Conservation (phyloP, 2,797 vertebrate species). For the Ctenochaetus hawaiiensis region DNA sequence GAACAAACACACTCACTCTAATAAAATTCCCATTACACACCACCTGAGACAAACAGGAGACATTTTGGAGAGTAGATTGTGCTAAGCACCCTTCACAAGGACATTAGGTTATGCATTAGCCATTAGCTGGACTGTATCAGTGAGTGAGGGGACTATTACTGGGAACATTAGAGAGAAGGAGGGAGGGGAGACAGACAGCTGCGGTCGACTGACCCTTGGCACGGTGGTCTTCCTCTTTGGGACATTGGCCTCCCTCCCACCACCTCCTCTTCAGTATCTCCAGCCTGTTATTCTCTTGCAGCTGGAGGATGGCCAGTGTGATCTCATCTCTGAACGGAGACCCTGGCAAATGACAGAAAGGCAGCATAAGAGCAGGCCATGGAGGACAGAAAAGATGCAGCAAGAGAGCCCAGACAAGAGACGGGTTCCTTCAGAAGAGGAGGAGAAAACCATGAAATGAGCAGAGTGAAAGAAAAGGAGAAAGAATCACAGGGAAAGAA, state of each 20-base stretch:
- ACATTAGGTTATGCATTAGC: slow-evolving; percentile 71
- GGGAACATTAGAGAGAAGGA: slow-evolving; percentile 67
- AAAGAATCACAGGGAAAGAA: slow-evolving; percentile 24
- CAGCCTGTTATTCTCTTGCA: slow-evolving; percentile 94
- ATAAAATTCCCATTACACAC: slow-evolving; percentile 63
- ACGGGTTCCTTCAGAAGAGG: slow-evolving; percentile 29
- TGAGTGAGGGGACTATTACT: slow-evolving; percentile 64
- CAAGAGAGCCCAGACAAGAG: slow-evolving; percentile 24
- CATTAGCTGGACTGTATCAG: slow-evolving; percentile 69
- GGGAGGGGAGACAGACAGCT: slow-evolving; percentile 53
- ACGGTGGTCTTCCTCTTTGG: slow-evolving; percentile 93
- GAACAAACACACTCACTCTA: slow-evolving; percentile 35
- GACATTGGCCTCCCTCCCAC: slow-evolving; percentile 95
- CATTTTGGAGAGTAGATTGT: slow-evolving; percentile 67
- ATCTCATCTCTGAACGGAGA: slow-evolving; percentile 95
- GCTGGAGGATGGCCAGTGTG: slow-evolving; percentile 93
- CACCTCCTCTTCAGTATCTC: slow-evolving; percentile 95
- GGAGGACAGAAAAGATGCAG: slow-evolving; percentile 21
- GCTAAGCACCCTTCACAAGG: slow-evolving; percentile 72
- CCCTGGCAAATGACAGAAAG: slow-evolving; percentile 79
- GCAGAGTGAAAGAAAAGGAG: slow-evolving; percentile 7
- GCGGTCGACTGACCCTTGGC: slow-evolving; percentile 89
- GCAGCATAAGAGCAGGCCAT: slow-evolving; percentile 48
- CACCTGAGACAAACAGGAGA: slow-evolving; percentile 71
- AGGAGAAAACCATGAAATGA: slow-evolving; percentile 15